Evolutionary conservation across 2,797 vertebrate species (phyloP).

Genomic region (Spea hammondii): DNA sequence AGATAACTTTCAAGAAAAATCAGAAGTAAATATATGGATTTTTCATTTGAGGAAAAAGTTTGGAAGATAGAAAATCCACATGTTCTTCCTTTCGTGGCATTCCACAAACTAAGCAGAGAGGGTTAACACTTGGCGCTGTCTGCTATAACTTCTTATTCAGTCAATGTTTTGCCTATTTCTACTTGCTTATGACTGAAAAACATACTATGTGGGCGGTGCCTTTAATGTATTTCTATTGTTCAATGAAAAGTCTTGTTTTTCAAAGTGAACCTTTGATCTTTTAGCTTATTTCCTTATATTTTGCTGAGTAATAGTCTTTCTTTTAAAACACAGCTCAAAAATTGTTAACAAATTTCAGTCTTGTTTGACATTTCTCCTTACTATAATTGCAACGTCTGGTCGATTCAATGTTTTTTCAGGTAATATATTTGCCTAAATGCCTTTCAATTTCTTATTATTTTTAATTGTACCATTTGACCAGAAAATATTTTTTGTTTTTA

Average conservation of each 20-base stretch:
- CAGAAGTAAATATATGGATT: constrained; percentile 45
- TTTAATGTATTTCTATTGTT: constrained; percentile 75
- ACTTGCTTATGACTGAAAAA: constrained; percentile 72
- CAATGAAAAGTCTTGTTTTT: constrained; percentile 69
- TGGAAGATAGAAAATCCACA: constrained; percentile 54
- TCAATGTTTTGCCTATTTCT: constrained; percentile 66
- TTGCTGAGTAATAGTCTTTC: constrained; percentile 56
- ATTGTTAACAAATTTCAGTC: constrained; percentile 48
- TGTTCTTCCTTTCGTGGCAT: constrained; percentile 48
- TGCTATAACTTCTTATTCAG: constrained; percentile 59
- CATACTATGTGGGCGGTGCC: constrained; percentile 74
- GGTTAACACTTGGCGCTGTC: constrained; percentile 58
- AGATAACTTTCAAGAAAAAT: constrained; percentile 39
- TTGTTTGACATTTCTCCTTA: constrained; percentile 51
- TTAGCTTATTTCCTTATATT: constrained; percentile 61
- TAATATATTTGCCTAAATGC: constrained; percentile 37
- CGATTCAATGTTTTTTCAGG: constrained; percentile 11
- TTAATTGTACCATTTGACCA: neutral
- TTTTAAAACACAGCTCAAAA: constrained; percentile 45
- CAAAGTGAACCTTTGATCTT: constrained; percentile 66
- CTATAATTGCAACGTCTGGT: constrained; percentile 40
- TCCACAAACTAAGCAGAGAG: constrained; percentile 47
- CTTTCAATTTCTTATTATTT: constrained; percentile 9
- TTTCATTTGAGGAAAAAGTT: constrained; percentile 52
- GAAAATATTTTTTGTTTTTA: constrained; percentile 2